These are phyloP conservation scores for Colistium nudipinnis DNA, from an alignment of 2,113 vertebrate species.

Conservation along the genomic window DNA sequence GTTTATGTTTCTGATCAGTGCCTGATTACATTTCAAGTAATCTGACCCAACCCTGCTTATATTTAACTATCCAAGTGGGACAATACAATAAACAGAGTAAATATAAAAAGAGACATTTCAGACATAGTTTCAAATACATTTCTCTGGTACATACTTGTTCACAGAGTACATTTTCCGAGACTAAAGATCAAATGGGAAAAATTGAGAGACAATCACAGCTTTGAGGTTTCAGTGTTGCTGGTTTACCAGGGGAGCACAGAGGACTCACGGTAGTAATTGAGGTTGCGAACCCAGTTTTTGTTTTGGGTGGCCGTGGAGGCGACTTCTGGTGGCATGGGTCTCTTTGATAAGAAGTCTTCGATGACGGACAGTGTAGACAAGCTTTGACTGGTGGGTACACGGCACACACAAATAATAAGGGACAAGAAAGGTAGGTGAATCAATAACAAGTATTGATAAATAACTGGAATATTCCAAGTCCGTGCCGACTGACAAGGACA, in stretches of 20 bases:
- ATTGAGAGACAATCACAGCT: background rate
- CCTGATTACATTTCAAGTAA: too few species aligned
- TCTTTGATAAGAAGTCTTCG: slow-evolving; percentile 94
- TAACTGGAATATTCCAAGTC: too few species aligned
- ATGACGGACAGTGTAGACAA: slow-evolving; percentile 97
- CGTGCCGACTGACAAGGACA: too few species aligned
- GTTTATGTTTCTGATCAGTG: too few species aligned
- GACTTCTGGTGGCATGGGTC: slow-evolving; percentile 83
- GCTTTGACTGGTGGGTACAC: slow-evolving; percentile 88
- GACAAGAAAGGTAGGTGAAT: background rate
- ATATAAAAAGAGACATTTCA: background rate
- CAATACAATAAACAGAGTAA: background rate
- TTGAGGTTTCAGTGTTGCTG: slow-evolving; percentile 14
- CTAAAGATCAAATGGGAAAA: too few species aligned
- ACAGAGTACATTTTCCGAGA: background rate
- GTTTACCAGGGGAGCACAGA: slow-evolving; percentile 18
- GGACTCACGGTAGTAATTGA: slow-evolving; percentile 96
- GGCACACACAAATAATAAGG: slow-evolving; percentile 14
- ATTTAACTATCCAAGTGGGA: background rate
- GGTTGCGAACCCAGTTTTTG: slow-evolving; percentile 91
- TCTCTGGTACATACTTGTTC: background rate
- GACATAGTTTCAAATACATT: background rate
- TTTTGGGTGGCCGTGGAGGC: slow-evolving; percentile 80
- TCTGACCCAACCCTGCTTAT: background rate
- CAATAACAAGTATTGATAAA: too few species aligned